A percentile compares a stretch with the other conserved stretches of the same genome.
Conservation (phyloP, 2,888 invertebrate genomes). For the Drosophila setosimentum region DNA sequence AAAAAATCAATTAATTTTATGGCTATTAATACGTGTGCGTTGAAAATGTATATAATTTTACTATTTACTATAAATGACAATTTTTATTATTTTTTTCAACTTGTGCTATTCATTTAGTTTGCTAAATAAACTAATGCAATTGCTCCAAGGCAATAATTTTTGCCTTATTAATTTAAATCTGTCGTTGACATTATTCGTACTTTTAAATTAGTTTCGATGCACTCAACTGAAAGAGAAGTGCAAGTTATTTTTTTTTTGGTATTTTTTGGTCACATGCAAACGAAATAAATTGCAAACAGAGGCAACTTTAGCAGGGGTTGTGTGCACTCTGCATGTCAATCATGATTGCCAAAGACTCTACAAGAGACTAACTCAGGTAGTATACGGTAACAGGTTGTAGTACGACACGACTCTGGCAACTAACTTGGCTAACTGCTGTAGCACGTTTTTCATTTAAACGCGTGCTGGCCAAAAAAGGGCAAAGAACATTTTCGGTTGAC, state of each 20-base stretch:
- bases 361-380: slow-evolving; percentile 36
- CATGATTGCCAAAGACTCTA: slow-evolving; percentile 59
- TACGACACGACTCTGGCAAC: slow-evolving; percentile 24
- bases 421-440: slow-evolving; percentile 51
- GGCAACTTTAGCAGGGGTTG: slow-evolving; percentile 21
- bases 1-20: background rate
- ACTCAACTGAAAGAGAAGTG: background rate
- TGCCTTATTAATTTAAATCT: background rate
- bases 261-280: slow-evolving; percentile 28
- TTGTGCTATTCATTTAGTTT: background rate
- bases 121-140: background rate
- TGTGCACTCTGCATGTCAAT: slow-evolving; percentile 74
- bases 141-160: background rate
- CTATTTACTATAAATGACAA: too few relatives aligned
- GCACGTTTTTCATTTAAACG: slow-evolving; percentile 76
- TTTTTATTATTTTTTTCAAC: background rate
- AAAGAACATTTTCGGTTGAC: slow-evolving; percentile 57
- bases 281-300: slow-evolving; percentile 49
- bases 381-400: slow-evolving; percentile 27
- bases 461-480: slow-evolving; percentile 51
- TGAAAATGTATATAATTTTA: background rate
- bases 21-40: background rate
- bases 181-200: background rate
- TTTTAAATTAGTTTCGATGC: slow-evolving; percentile 3
- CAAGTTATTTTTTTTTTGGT: background rate